Conservation (phyloP, 2,888 invertebrate species). For the Campoplex capitator region DNA sequence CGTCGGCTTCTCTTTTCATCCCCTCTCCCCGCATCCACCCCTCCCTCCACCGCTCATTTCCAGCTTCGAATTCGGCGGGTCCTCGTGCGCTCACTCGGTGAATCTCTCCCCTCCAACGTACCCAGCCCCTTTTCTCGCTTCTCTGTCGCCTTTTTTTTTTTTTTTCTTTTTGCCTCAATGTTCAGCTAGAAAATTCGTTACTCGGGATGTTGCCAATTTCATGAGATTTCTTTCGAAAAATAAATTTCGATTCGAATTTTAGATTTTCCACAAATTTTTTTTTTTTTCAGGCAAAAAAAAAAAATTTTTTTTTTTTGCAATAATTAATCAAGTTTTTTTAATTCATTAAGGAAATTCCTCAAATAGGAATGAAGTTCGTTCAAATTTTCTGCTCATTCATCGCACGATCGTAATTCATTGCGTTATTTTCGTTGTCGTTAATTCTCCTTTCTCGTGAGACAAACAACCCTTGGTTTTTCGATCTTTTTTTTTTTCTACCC, state of each 20-base stretch:
- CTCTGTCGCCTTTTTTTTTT: neutral
- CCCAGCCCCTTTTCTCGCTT: conserved; percentile 46
- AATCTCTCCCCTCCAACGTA: conserved; percentile 69
- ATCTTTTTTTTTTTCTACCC: too few relatives aligned
- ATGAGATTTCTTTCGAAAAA: neutral
- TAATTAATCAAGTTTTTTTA: too few relatives aligned
- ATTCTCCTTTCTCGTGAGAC: too few relatives aligned
- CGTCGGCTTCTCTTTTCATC: conserved; percentile 2
- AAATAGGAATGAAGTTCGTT: too few relatives aligned
- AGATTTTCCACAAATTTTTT: too few relatives aligned
- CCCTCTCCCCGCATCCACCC: conserved; percentile 32
- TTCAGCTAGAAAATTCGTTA: neutral
- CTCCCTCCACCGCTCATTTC: neutral
- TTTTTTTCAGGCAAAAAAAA: too few relatives aligned
- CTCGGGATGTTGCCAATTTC: neutral
- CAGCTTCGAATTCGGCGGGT: conserved; percentile 57
- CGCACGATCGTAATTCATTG: too few relatives aligned
- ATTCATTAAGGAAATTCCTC: too few relatives aligned
- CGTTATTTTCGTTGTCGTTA: too few relatives aligned
- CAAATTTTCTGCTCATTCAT: too few relatives aligned
- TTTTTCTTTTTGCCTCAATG: neutral
- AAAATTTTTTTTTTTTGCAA: too few relatives aligned
- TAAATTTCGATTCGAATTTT: neutral
- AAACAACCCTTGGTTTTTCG: too few relatives aligned
- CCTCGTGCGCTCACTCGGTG: conserved; percentile 60